Conservation (phyloP, 2,888 invertebrate species). For the Syrista parreyssii region DNA sequence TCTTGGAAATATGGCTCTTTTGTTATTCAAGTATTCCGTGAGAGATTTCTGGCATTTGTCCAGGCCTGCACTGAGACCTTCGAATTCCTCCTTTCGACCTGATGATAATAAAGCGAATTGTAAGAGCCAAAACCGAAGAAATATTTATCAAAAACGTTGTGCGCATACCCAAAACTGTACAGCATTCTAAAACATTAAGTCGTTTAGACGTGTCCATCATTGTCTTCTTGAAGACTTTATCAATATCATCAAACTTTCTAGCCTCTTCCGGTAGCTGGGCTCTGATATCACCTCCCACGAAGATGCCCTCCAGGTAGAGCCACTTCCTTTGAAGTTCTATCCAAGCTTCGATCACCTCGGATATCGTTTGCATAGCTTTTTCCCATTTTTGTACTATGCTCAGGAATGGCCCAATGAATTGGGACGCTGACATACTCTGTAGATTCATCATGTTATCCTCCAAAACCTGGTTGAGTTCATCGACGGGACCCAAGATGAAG, state of each 20-base stretch:
- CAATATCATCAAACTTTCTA: constrained; percentile 90
- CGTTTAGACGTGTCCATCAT: constrained; percentile 87
- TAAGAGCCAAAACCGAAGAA: background rate
- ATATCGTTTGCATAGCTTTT: constrained; percentile 79
- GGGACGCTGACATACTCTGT: constrained; percentile 91
- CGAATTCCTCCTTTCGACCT: constrained; percentile 82
- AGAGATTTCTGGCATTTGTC: constrained; percentile 93
- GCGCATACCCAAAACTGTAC: constrained; percentile 69
- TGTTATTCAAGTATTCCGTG: constrained; percentile 89
- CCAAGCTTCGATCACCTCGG: constrained; percentile 92
- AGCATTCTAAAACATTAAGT: constrained; percentile 83
- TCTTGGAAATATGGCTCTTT: constrained; percentile 87
- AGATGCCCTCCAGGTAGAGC: constrained; percentile 93
- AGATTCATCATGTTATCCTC: constrained; percentile 92
- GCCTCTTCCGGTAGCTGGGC: constrained; percentile 90
- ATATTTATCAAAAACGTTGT: background rate
- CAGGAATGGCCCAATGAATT: constrained; percentile 91
- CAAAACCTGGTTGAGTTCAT: constrained; percentile 83
- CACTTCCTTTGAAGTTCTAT: constrained; percentile 87
- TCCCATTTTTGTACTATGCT: constrained; percentile 88
- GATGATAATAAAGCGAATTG: background rate
- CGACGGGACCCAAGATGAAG: constrained; percentile 81
- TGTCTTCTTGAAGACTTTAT: constrained; percentile 82
- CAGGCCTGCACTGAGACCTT: constrained; percentile 78
- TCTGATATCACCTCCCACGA: constrained; percentile 89